These are phyloP conservation scores for Seladonia tumulorum DNA, from an alignment of 2,888 invertebrate species.

Conservation along the genomic window DNA sequence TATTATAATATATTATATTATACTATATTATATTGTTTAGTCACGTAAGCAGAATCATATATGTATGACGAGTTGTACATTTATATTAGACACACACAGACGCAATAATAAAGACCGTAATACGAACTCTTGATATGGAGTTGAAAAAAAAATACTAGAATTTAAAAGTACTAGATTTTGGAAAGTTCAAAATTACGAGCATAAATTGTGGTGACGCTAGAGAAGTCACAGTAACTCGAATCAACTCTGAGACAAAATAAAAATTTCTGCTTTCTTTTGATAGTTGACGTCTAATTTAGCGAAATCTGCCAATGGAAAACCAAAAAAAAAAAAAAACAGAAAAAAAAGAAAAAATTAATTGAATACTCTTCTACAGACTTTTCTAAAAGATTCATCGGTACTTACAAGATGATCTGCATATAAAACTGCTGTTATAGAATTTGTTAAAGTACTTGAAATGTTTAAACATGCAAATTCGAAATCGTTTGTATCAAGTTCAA, in stretches of 20 bases:
- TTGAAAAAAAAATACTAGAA: background rate
- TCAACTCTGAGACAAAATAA: background rate
- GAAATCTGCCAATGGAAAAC: background rate
- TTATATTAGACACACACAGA: conserved; percentile 81
- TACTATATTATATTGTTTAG: conserved; percentile 69
- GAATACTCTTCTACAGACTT: background rate
- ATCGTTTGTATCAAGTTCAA: background rate
- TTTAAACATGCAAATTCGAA: background rate
- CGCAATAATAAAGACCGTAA: conserved; percentile 68
- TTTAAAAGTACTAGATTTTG: background rate
- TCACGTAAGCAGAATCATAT: conserved; percentile 78
- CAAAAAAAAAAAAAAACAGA: background rate
- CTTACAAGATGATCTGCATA: background rate
- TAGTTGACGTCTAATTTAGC: too few relatives aligned
- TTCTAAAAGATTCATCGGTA: background rate
- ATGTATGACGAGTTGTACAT: conserved; percentile 83
- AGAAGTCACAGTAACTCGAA: background rate
- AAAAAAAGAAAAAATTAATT: background rate
- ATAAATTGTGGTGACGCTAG: background rate
- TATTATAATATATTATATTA: conserved; percentile 60
- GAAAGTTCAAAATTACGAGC: background rate
- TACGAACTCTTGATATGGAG: conserved; percentile 39
- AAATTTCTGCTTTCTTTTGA: background rate
- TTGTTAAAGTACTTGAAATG: background rate
- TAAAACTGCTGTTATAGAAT: background rate